Base-by-base conservation (phyloP, 2,888 invertebrate species). In the Drymonia ruficornis region DNA sequence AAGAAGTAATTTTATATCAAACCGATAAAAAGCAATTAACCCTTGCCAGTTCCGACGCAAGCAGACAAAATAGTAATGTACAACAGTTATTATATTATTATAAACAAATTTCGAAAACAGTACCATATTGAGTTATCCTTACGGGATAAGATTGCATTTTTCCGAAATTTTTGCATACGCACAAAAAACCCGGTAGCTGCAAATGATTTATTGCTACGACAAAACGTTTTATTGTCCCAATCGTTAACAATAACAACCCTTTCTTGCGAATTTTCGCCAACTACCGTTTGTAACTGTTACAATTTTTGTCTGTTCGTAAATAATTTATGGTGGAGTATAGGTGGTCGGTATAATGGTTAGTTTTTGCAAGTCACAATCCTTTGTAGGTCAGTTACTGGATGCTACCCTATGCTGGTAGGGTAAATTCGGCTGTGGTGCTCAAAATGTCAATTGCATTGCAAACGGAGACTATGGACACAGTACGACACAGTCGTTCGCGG, bases 281-380 rank as follows among this genome's bases (percentile, higher is more conserved):
- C 86, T 86, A 85, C 89, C 79, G 87, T 88, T 85, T 70, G 67
- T 56, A 63, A 78, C 74, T 86, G 86, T 83, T 84, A 84, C 86
- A 83, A 81, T 87, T 90, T 84, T 80, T 78, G 77, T 70, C 67
- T 76, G 34, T 28, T 28, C 71, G 61, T 63, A 66, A 65, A 74
- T 85, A 86, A 89, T 90, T 88, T 91, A 91, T 89, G 85, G 83
- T 72, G 63, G 74, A 74, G 68, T 78, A 78, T 79, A 84, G 90
- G 89, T 90, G 89, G 91, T 87, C 89, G 65, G 56, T 46, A 82
- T 78, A 82, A 82, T 74, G 62, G 76, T 56, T 70, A 69, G 63
- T 72, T 85, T 87, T 80, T 84, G 89, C 89, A 87, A 91, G 91
- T 92, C 91, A 92, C 71, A 74, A 52, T 78, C 77, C 72, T 88